Base-by-base conservation (phyloP, 2,113 vertebrate genomes). In the Riparia riparia region DNA sequence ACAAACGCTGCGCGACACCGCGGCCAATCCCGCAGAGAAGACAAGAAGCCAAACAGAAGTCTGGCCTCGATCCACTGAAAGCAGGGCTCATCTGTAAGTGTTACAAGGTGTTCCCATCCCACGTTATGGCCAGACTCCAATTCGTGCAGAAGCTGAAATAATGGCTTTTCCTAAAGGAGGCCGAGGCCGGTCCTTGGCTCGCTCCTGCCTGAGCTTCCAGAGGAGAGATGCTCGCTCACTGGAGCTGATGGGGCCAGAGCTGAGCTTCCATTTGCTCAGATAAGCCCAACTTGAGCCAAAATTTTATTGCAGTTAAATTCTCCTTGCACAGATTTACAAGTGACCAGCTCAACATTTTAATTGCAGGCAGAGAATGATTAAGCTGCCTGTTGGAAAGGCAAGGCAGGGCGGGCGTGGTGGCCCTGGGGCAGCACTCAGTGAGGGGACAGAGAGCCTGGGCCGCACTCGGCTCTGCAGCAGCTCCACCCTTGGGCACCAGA, bases 31-130 rank as follows among this genome's bases (percentile, higher is more conserved):
- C 25, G 8, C 1, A 0, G 32, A 34, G 79, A 80, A 61, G 89
- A 82, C 57, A 45, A 37, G 42, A 4, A 80, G 68, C 54, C 44
- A 28, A 88, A 82, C 47, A 14, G 74, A 73, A 95, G 92, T 47
- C 34, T 95, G 94, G 92, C 90, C 82, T 81, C 0, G 0, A 29
- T 77, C 71, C 68, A 76, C 76, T 2, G 17, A 58, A 90, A 73
- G 90, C 74, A 80, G 79, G 86, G 90, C 86, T 95, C 85, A 42
- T 93, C 85, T 54, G 7, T 77, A 63, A 93, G 79, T 22, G 54
- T 34, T 89, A 72, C 90, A 90, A 96, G 90, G 95, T 93, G 95
- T n/a, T 95, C 89, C 69, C 71, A 50, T 86, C 82, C 95, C 34
- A 37, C 7, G 0, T 4, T 10, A 26, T 61, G 82, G 88, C 92